These are phyloP conservation scores for Lindbergichthys nudifrons DNA, from an alignment of 2,797 vertebrate genomes.

Conservation along the genomic window DNA sequence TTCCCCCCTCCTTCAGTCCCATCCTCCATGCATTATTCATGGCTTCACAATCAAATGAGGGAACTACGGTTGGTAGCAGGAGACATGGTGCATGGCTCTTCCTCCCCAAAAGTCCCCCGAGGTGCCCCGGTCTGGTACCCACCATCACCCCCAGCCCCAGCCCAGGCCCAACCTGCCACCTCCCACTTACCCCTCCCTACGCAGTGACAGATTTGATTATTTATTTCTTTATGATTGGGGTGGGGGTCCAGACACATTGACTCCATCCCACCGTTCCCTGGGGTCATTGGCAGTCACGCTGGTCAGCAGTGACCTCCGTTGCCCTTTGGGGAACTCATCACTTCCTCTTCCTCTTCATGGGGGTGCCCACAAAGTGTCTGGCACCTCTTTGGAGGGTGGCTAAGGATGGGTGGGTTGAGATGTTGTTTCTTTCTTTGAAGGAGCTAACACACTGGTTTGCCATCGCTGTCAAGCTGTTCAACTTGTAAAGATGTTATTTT, in stretches of 20 bases:
- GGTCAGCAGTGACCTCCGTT: slow-evolving; percentile 76
- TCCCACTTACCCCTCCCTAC: slow-evolving; percentile 64
- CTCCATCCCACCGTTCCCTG: slow-evolving; percentile 71
- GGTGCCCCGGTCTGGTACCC: slow-evolving; percentile 87
- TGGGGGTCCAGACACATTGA: slow-evolving; percentile 73
- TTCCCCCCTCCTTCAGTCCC: slow-evolving; percentile 67
- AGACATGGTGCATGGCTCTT: slow-evolving; percentile 87
- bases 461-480: slow-evolving; percentile 16
- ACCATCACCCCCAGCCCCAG: slow-evolving; percentile 71
- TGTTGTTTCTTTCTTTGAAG: slow-evolving; percentile 18
- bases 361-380: slow-evolving; percentile 68
- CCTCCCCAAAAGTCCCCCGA: slow-evolving; percentile 85
- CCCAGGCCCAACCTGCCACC: slow-evolving; percentile 56
- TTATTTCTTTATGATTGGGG: slow-evolving; percentile 39
- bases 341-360: slow-evolving; percentile 75
- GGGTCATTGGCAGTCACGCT: slow-evolving; percentile 72
- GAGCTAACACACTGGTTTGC: not conserved
- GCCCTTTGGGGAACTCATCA: slow-evolving; percentile 72
- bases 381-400: slow-evolving; percentile 59
- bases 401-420: slow-evolving; percentile 39
- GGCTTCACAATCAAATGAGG: slow-evolving; percentile 87
- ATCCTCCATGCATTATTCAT: slow-evolving; percentile 89
- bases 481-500: slow-evolving; percentile 44
- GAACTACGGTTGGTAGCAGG: slow-evolving; percentile 88
- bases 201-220: slow-evolving; percentile 70